Evolutionary conservation across 1,140 invertebrate genomes (phyloP), one percentile per base, ranked within the genome.

Genomic region (Pomacea maculata): DNA sequence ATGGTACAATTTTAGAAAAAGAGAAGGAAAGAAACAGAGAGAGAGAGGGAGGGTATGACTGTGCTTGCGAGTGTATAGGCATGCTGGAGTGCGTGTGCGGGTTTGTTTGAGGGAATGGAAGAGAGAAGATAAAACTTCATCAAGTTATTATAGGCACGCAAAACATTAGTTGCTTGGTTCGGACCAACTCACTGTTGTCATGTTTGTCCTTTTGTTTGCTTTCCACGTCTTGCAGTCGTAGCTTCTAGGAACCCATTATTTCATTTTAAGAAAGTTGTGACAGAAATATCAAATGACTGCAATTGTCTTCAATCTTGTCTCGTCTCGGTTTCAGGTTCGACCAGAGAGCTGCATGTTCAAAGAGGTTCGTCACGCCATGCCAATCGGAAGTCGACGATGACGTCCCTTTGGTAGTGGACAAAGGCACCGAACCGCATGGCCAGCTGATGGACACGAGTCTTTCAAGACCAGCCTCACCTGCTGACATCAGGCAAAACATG

Each of bases 281-380:
- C 17, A 65, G 64, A 17, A 7, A 65, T 17, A n/a, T 52, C 29
- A 45, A 45, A 45, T 45, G 6, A 1, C 6, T 45, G 34, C 34
- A 45, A 45, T 1, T 45, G 34, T 6, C 34, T 45, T 45, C 34
- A 45, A 45, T 17, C 67, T 76, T 70, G 45, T 86, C 84, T 70
- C 5, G 34, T n/a, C 8, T 8, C 52, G 71, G 77, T 71, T 78
- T 65, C 83, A 88, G 87, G 80, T 88, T n/a, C 82, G 85, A n/a
- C 83, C 85, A 45, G 87, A 88, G 61, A 88, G 87, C 67, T 88
- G 87, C 77, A 88, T 88, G 87, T 88, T 87, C 80, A 87, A 87
- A 61, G 87, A 88, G 61, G 80, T 84, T 15, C 82, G 84, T 19
- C 83, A 84, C 34, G 72, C 83, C 45, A 76, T 85, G 77, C 83